Base-by-base conservation (phyloP, 2,888 invertebrate species). In the Adineta ricciae region DNA sequence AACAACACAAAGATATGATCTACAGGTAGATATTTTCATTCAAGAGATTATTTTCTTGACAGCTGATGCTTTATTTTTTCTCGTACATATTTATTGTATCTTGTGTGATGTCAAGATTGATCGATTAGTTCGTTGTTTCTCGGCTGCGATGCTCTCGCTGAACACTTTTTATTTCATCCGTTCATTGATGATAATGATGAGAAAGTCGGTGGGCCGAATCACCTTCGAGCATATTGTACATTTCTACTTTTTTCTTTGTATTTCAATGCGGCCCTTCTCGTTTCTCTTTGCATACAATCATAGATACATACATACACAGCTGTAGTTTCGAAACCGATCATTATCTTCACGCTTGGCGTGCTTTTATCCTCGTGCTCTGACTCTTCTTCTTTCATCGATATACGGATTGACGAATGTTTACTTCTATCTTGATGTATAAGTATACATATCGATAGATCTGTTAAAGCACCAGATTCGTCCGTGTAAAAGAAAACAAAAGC, bases 1-100 rank as follows among this genome's bases (percentile, higher is more conserved):
- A 78, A 78, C 78, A 78, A 78, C 38, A 78, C 8, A 78, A 78
- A 78, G 78, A 78, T 78, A 78, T 78, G 78, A 78, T 78, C 38
- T 78, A 78, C 41, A 78, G 78, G 78, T 78, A 78, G 32, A 32
- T 64, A 46, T 46, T 46, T 46, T 46, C 11, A 8, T 46, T 46
- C 46, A 46, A 46, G 11, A 46, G 46, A 11, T 72, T 8, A 5
- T 3, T 41, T 41, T 41, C 41, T 78, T 78, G 41, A 78, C 41
- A 78, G 16, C 64, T 32, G 32, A 64, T 64, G 7, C 9, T 56
- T 64, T 32, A 16, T 64, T 32, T 32, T 32, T 32, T 32, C 7
- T 19, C 19, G 5, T 32, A 36, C 19, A 64, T 36, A 64, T 64
- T 64, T 36, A 64, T 64, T 32, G 16, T 64, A 7, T 64, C 64